Evolutionary conservation across 1,140 invertebrate species (phyloP).

Genomic region (Aphelinus atriplicis): DNA sequence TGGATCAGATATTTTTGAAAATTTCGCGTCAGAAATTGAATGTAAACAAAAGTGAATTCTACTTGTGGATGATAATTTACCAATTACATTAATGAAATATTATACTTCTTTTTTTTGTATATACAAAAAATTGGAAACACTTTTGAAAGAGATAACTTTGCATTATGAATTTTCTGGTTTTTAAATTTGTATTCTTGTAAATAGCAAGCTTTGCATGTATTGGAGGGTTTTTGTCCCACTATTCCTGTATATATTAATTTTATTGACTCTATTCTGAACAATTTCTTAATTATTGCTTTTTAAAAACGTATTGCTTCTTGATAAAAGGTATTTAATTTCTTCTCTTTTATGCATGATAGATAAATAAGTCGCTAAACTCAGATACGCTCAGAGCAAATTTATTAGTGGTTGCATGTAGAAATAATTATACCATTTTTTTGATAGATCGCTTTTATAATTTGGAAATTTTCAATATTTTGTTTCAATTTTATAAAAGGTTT

Average conservation of each 20-base stretch:
- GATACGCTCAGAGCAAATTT: no score
- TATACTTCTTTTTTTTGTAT: neutral
- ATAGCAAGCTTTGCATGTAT: slow-evolving; percentile 29
- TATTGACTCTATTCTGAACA: neutral
- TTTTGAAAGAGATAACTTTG: neutral
- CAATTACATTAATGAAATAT: no score
- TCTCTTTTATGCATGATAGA: neutral
- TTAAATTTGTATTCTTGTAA: slow-evolving; percentile 5
- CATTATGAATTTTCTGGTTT: neutral
- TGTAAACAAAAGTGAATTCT: no score
- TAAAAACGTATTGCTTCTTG: neutral
- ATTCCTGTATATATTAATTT: slow-evolving; percentile 19
- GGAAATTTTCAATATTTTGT: no score
- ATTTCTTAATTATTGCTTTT: slow-evolving; percentile 7
- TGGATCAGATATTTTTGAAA: no score
- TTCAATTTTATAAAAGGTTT: no score
- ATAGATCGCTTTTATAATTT: no score
- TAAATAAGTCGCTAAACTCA: no score
- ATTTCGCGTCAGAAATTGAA: no score
- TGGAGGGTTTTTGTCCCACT: slow-evolving; percentile 22
- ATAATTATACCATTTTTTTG: no score
- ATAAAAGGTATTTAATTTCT: slow-evolving; percentile 2
- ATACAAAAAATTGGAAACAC: neutral
- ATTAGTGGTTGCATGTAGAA: no score
- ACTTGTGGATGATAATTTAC: no score